Evolutionary conservation across 2,113 vertebrate genomes (phyloP).

Genomic region (Notechis scutatus): DNA sequence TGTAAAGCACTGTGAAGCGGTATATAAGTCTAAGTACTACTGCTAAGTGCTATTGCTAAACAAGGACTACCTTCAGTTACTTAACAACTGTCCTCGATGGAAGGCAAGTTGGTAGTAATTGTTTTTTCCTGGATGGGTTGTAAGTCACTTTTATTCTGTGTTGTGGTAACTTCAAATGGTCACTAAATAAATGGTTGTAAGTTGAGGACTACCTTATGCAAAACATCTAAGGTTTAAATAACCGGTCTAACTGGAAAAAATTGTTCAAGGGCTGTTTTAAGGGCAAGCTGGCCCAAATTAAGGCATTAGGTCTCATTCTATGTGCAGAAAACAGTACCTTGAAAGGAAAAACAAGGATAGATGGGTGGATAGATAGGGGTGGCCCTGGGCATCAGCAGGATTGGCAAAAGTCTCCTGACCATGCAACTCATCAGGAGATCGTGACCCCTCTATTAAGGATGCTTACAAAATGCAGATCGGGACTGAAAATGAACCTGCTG

Average conservation of each 20-base stretch:
- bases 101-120: too few species aligned
- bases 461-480: neutral
- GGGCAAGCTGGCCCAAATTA: neutral
- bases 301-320: neutral
- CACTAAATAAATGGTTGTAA: neutral
- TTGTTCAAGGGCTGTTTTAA: neutral
- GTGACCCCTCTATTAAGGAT: neutral
- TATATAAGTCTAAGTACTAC: too few species aligned
- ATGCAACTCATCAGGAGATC: neutral
- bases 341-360: neutral
- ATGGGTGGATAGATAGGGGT: neutral
- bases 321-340: neutral
- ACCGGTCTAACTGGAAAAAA: neutral
- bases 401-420: neutral
- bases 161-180: neutral
- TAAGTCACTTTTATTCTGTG: neutral
- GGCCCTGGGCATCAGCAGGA: neutral
- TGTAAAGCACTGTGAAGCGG: too few species aligned
- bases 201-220: neutral
- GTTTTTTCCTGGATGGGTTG: neutral
- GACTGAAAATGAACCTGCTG: neutral
- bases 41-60: too few species aligned
- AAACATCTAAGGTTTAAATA: neutral
- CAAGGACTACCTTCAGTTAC: too few species aligned
- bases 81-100: too few species aligned